Percentiles rank a stretch among this genome's conserved stretches.
Conservation (phyloP, 2,113 vertebrate genomes). For the Sceloporus undulatus region DNA sequence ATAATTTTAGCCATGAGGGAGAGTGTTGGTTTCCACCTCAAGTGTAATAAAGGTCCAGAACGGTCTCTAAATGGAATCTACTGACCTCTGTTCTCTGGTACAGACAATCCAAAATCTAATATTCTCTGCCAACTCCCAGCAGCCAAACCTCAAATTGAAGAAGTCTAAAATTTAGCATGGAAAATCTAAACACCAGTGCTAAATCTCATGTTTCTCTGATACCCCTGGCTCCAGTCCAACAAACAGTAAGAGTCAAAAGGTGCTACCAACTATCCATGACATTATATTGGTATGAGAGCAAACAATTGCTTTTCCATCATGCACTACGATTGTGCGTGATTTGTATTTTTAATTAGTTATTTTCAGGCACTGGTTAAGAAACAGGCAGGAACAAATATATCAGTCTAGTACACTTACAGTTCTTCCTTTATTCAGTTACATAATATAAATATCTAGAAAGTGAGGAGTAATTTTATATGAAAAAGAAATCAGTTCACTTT, state of each 20-base stretch:
- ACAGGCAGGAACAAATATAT: background rate
- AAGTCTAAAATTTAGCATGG: conserved; percentile 53
- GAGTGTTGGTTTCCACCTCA: conserved; percentile 34
- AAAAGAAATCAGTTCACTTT: background rate
- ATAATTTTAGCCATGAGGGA: conserved; percentile 42
- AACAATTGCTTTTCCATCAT: conserved; percentile 28
- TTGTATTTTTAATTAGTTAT: conserved; percentile 39
- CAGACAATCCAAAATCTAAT: conserved; percentile 72
- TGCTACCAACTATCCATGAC: background rate
- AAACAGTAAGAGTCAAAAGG: conserved; percentile 27
- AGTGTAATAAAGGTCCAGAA: conserved; percentile 30
- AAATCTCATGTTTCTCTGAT: conserved; percentile 44
- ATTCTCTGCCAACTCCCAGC: conserved; percentile 52
- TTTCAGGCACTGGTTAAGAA: background rate
- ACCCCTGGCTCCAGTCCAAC: background rate
- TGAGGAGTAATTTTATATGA: background rate
- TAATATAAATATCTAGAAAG: background rate
- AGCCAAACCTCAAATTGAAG: conserved; percentile 58
- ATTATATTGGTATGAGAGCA: conserved; percentile 32
- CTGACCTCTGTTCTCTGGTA: conserved; percentile 34
- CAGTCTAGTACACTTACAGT: background rate
- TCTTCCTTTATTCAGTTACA: background rate
- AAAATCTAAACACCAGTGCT: conserved; percentile 56
- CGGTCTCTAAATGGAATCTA: conserved; percentile 46
- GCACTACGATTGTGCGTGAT: conserved; percentile 13